These are phyloP conservation scores for Aplidium turbinatum DNA, from an alignment of 23 tunicate genomes.

Conservation along the genomic window DNA sequence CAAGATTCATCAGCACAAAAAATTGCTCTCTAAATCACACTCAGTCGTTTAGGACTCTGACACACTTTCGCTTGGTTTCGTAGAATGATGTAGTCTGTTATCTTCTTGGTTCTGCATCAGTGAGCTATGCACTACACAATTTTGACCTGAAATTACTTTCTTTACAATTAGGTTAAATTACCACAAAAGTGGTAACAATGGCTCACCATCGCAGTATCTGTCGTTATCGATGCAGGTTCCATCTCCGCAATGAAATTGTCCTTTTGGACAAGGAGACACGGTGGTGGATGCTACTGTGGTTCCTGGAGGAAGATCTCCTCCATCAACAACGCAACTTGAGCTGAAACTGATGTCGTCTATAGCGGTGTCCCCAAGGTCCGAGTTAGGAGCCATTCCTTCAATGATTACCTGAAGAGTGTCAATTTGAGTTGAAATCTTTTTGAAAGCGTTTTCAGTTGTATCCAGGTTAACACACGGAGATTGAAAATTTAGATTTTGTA, in stretches of 20 bases:
- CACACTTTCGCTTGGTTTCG: too few species aligned
- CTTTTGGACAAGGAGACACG: slow-evolving; percentile 70
- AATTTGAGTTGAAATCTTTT: not conserved
- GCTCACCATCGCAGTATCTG: slow-evolving; percentile 71
- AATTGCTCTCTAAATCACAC: too few species aligned
- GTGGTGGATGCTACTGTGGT: slow-evolving; percentile 82
- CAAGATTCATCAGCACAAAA: too few species aligned
- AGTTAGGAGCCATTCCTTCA: slow-evolving; percentile 72
- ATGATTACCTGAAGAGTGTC: slow-evolving; percentile 54
- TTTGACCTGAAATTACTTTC: too few species aligned
- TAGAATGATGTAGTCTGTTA: too few species aligned
- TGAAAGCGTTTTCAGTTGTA: too few species aligned
- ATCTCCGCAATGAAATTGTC: slow-evolving; percentile 88
- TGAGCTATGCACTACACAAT: too few species aligned
- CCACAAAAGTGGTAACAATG: not conserved
- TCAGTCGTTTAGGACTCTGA: too few species aligned
- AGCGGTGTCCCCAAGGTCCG: slow-evolving; percentile 75
- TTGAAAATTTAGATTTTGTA: not conserved
- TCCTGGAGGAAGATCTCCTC: slow-evolving; percentile 72
- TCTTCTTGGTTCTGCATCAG: too few species aligned
- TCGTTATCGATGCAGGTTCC: slow-evolving; percentile 61
- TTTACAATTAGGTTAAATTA: too few species aligned
- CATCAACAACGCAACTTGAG: slow-evolving; percentile 33
- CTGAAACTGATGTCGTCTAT: slow-evolving; percentile 86
- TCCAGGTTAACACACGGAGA: too few species aligned